These are phyloP conservation scores for Nephila pilipes DNA, from an alignment of 1,140 invertebrate genomes.

Conservation along the genomic window DNA sequence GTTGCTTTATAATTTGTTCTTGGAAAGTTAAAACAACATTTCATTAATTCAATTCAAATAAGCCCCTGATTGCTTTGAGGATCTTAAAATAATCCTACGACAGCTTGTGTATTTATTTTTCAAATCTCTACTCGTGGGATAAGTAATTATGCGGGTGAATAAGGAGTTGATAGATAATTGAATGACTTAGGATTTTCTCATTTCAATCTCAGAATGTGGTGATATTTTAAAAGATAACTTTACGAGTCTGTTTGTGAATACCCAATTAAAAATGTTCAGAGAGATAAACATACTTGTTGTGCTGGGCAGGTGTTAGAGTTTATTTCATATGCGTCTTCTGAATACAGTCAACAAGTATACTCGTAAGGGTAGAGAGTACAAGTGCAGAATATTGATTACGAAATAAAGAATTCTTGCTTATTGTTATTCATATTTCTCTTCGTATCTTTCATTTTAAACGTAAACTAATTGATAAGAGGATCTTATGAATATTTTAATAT, in stretches of 20 bases:
- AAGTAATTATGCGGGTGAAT: background rate
- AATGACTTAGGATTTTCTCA: background rate
- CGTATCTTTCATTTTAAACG: no score
- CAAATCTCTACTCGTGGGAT: background rate
- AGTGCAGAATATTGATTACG: no score
- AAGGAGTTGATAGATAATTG: background rate
- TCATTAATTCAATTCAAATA: constrained; percentile 11
- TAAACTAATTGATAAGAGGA: no score
- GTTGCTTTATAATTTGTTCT: background rate
- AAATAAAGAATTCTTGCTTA: no score
- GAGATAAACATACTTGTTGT: no score
- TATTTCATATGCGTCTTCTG: no score
- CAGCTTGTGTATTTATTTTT: background rate
- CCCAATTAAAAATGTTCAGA: no score
- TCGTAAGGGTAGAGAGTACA: no score
- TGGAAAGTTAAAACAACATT: background rate
- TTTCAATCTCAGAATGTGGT: background rate
- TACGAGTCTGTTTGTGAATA: background rate
- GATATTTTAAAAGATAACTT: background rate
- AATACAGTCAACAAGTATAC: no score
- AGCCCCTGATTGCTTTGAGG: background rate
- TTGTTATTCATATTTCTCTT: no score
- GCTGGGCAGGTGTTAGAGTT: no score
- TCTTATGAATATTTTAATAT: no score
- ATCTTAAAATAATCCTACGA: background rate